Evolutionary conservation across 2,113 vertebrate species (phyloP).

Genomic region (Callionymus lyra): DNA sequence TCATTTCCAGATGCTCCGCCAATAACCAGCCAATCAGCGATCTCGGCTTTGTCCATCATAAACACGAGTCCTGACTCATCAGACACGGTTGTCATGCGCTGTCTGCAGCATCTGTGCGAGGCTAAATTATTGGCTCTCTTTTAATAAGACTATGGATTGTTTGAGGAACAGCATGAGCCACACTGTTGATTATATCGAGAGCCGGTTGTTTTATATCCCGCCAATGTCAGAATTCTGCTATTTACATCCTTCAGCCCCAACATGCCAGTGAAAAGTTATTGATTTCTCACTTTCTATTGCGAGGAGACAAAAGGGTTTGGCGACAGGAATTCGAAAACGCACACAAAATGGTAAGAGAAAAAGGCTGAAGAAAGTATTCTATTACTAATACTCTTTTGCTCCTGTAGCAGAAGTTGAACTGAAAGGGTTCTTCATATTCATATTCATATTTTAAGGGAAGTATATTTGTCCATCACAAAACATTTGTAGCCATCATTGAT

Average conservation of each 20-base stretch:
- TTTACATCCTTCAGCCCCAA: conserved; percentile 55
- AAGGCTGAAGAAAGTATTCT: too few species aligned
- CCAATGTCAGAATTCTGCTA: conserved; percentile 61
- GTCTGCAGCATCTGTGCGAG: not conserved
- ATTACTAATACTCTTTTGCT: too few species aligned
- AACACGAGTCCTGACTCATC: conserved; percentile 47
- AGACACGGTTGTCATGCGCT: conserved; percentile 34
- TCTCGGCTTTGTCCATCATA: conserved; percentile 18
- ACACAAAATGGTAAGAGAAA: too few species aligned
- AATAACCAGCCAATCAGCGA: conserved; percentile 6
- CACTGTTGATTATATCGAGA: conserved; percentile 60
- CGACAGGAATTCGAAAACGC: not conserved
- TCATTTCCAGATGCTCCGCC: not conserved
- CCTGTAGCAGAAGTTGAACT: too few species aligned
- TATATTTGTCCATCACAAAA: too few species aligned
- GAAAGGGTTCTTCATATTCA: too few species aligned
- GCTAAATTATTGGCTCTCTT: conserved; percentile 54
- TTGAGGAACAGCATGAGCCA: conserved; percentile 33
- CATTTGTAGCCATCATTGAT: too few species aligned
- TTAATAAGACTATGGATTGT: conserved; percentile 66
- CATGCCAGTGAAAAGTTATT: conserved; percentile 48
- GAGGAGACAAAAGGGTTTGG: conserved; percentile 41
- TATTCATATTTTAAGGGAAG: too few species aligned
- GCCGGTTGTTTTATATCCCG: conserved; percentile 61
- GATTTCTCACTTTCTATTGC: conserved; percentile 28